Evolutionary conservation across 2,888 invertebrate species (phyloP), one percentile per base, ranked within the genome.

Genomic region (Polyploca ridens): DNA sequence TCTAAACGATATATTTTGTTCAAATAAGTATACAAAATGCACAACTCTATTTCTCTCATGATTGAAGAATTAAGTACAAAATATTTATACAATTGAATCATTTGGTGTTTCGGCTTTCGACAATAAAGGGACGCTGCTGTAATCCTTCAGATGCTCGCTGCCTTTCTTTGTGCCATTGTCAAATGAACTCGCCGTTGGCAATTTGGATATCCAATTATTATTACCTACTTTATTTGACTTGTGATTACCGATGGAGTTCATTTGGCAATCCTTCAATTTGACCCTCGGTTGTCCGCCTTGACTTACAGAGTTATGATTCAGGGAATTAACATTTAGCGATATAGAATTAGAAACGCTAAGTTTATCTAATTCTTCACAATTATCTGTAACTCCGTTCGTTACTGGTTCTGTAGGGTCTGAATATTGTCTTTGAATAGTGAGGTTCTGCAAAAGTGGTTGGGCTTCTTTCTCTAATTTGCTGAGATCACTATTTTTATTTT

Each of bases 131-230:
- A 94, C 93, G 76, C 93, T 94, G 72, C 94, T 94, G 65, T 92
- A 94, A 77, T 94, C 94, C 77, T 93, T 92, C 63, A 93, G 83
- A 68, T 85, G 76, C 64, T 91, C 91, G 35, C 80, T 86, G 11
- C 78, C 82, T 73, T 90, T 93, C 70, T 84, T 90, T 58, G 89
- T 78, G 19, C 90, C 88, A 67, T 90, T 90, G 64, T 94, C 94
- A 63, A 94, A 94, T 49, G 94, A 94, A 72, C 90, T 93, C 1
- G 94, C 90, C 13, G 93, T 86, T 0, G 93, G 88, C 65, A 94
- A 71, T 68, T 93, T 93, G 1, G 93, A 85, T 70, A 94, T 89
- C 93, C 94, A 94, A 82, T 94, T 94, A 69, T 94, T 94, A 82
- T 94, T 94, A 69, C 93, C 94, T 77, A 90, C 82, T 78, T 91